Conservation (phyloP, 2,888 invertebrate species). For the Hyppa rectilinea region DNA sequence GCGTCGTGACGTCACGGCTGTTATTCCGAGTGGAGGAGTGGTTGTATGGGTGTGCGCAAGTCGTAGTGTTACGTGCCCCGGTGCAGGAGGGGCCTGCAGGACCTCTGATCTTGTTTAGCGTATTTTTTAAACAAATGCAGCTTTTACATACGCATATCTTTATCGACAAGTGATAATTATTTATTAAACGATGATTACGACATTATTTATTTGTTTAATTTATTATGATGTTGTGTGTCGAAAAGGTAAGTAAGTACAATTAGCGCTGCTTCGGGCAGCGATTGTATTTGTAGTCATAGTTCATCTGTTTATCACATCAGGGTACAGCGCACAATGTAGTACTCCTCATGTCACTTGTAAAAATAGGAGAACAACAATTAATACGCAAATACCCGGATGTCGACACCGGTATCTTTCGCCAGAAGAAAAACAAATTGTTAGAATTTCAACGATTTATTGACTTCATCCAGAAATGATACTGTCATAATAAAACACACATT, state of each 20-base stretch:
- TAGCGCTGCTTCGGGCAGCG: not conserved
- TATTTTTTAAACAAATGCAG: conserved; percentile 69
- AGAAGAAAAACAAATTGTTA: conserved; percentile 9
- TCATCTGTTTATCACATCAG: not conserved
- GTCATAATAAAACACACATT: conserved; percentile 42
- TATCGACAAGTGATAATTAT: conserved; percentile 77
- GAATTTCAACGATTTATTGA: conserved; percentile 48
- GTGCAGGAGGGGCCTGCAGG: too few relatives aligned
- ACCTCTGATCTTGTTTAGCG: conserved; percentile 59
- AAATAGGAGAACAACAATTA: too few relatives aligned
- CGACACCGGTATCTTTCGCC: not conserved
- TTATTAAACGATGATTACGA: conserved; percentile 72
- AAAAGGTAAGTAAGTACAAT: not conserved
- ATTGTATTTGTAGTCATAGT: not conserved
- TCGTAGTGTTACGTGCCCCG: conserved; percentile 40
- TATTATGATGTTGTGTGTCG: not conserved
- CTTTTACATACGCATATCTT: conserved; percentile 76
- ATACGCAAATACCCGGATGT: not conserved
- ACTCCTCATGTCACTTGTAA: too few relatives aligned
- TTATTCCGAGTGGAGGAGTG: conserved; percentile 31
- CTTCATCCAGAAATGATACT: conserved; percentile 31
- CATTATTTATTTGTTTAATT: conserved; percentile 53
- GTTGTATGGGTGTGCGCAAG: conserved; percentile 30
- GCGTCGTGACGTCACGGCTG: conserved; percentile 39
- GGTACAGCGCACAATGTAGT: not conserved